phyloP scores from a whole-genome alignment of 2,888 invertebrate species.

The Adelphocoris suturalis region DNA sequence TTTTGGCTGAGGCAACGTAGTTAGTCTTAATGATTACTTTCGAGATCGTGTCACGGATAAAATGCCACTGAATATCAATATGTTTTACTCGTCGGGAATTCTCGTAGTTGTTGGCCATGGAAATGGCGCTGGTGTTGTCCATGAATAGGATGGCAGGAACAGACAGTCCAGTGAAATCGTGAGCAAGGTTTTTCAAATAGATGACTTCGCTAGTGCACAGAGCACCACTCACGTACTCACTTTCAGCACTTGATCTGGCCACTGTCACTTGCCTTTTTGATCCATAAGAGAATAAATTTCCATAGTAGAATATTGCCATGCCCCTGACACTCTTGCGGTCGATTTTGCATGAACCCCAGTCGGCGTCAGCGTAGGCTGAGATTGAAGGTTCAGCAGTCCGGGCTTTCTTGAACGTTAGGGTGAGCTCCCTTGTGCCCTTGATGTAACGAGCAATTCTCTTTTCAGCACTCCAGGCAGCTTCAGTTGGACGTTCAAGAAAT shows the following conservation, averaged over 20 bases:
- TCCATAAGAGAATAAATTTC: constrained; percentile 56
- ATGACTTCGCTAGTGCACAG: background rate
- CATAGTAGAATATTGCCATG: constrained; percentile 53
- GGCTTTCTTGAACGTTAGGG: background rate
- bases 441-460: constrained; percentile 33
- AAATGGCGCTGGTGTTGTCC: constrained; percentile 43
- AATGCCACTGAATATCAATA: constrained; percentile 29
- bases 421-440: background rate
- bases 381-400: too few species aligned
- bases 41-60: background rate
- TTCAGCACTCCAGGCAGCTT: background rate
- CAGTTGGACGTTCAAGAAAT: constrained; percentile 30
- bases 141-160: background rate
- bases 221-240: constrained; percentile 55
- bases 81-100: constrained; percentile 45
- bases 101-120: background rate
- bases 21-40: background rate
- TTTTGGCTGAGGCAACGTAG: background rate
- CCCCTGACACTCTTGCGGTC: constrained; percentile 69
- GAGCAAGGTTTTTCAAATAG: background rate
- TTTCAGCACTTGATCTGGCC: constrained; percentile 33
- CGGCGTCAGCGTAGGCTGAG: constrained; percentile 54
- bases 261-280: constrained; percentile 70
- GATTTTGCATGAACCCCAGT: constrained; percentile 6
- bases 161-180: background rate